phyloP scores from a whole-genome alignment of 2,797 vertebrate genomes.

The Sternotherus odoratus region DNA sequence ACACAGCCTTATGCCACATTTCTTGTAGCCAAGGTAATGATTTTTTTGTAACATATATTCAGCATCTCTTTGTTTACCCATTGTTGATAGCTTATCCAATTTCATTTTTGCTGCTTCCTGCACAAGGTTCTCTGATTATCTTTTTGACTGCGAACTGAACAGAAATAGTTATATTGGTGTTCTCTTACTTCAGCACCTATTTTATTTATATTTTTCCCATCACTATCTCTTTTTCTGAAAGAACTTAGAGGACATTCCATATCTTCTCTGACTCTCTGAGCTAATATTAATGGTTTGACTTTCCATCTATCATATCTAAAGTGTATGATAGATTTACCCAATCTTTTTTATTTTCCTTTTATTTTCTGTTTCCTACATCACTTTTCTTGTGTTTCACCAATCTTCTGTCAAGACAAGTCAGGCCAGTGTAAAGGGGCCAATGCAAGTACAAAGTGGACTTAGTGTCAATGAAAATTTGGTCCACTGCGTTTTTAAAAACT shows the following conservation, averaged over 20 bases:
- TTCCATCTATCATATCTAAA: background rate
- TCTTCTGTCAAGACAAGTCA: background rate
- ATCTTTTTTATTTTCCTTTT: background rate
- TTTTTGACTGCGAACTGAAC: background rate
- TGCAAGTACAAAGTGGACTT: background rate
- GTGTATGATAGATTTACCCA: background rate
- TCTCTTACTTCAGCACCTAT: background rate
- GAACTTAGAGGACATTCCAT: background rate
- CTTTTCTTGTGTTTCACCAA: background rate
- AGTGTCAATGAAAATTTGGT: background rate
- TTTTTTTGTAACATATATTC: background rate
- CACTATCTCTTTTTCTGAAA: background rate
- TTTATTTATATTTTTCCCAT: background rate
- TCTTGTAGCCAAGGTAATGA: background rate
- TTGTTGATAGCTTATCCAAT: background rate
- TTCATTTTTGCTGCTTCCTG: background rate
- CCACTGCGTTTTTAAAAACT: background rate
- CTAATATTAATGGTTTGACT: rapidly evolving
- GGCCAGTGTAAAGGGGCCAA: background rate
- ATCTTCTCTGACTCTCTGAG: background rate
- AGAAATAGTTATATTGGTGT: background rate
- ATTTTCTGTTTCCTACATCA: background rate
- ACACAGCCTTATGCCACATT: background rate
- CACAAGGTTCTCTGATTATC: background rate
- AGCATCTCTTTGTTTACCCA: background rate